Conservation (phyloP, 1,140 invertebrate species). For the Linepithema humile region DNA sequence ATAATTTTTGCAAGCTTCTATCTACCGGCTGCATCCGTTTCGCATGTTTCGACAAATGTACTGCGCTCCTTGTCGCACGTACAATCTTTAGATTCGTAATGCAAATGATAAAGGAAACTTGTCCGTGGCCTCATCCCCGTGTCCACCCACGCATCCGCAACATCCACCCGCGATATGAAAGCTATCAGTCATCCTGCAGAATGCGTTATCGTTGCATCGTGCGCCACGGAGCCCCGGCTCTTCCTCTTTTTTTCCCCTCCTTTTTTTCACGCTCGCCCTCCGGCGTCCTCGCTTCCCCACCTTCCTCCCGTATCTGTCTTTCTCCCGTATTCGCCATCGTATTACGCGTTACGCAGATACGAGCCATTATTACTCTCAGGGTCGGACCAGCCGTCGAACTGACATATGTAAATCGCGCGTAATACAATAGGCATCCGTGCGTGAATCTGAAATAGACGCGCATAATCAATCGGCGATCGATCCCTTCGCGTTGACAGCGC, state of each 20-base stretch:
- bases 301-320: slow-evolving; percentile 44
- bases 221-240: slow-evolving; percentile 31
- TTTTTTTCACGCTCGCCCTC: slow-evolving; percentile 47
- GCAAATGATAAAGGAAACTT: slow-evolving; percentile 38
- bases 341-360: slow-evolving; percentile 75
- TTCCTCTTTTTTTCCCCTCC: slow-evolving; percentile 43
- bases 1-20: no score
- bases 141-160: slow-evolving; percentile 73
- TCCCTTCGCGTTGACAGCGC: background rate
- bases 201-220: slow-evolving; percentile 68
- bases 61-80: background rate
- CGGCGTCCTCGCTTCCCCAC: slow-evolving; percentile 20
- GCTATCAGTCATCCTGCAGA: slow-evolving; percentile 81
- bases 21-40: background rate
- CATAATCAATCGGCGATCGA: slow-evolving; percentile 53
- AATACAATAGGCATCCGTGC: slow-evolving; percentile 46
- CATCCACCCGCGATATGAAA: slow-evolving; percentile 79
- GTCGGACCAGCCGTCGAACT: slow-evolving; percentile 32
- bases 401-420: slow-evolving; percentile 52
- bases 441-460: slow-evolving; percentile 44
- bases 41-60: background rate
- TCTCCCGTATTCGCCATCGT: slow-evolving; percentile 60
- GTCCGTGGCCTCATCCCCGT: slow-evolving; percentile 54
- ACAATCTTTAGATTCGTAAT: slow-evolving; percentile 36
- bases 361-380: slow-evolving; percentile 72